Evolutionary conservation across 2,797 vertebrate species (phyloP).

Genomic region (Sylvia borin): DNA sequence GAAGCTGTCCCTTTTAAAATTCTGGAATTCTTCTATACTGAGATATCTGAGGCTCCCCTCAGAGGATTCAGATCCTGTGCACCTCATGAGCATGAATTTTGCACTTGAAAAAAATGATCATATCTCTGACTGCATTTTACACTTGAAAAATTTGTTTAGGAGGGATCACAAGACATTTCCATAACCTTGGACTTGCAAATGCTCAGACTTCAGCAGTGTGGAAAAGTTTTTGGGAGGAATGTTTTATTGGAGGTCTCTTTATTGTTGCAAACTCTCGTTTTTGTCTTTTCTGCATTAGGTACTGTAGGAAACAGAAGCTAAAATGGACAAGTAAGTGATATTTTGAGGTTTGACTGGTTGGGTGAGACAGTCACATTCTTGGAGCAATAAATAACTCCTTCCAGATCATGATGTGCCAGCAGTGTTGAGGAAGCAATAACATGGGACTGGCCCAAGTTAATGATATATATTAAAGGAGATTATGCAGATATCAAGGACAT

Average conservation of each 20-base stretch:
- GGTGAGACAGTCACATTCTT: slow-evolving; percentile 17
- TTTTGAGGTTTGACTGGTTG: slow-evolving; percentile 21
- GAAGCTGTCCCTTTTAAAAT: not conserved
- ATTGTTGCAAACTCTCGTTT: not conserved
- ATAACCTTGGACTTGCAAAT: not conserved
- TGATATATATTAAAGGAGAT: slow-evolving; percentile 70
- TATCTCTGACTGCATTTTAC: not conserved
- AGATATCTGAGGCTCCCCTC: not conserved
- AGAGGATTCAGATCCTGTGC: not conserved
- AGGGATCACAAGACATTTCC: not conserved
- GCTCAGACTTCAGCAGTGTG: not conserved
- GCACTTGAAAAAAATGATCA: not conserved
- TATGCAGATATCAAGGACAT: slow-evolving; percentile 57
- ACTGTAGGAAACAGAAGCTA: not conserved
- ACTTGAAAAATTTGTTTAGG: not conserved
- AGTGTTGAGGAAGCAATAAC: slow-evolving; percentile 59
- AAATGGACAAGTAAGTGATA: slow-evolving; percentile 9
- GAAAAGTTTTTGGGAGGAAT: not conserved
- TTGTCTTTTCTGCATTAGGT: not conserved
- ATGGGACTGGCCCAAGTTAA: slow-evolving; percentile 63
- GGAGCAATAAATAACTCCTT: slow-evolving; percentile 43
- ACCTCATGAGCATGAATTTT: not conserved
- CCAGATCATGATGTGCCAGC: slow-evolving; percentile 61
- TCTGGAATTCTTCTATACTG: not conserved
- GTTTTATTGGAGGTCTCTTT: not conserved